A percentile compares a stretch with the other conserved stretches of the same genome.
Conservation (phyloP, 2,797 vertebrate genomes). For the Pantherophis vulpinus region DNA sequence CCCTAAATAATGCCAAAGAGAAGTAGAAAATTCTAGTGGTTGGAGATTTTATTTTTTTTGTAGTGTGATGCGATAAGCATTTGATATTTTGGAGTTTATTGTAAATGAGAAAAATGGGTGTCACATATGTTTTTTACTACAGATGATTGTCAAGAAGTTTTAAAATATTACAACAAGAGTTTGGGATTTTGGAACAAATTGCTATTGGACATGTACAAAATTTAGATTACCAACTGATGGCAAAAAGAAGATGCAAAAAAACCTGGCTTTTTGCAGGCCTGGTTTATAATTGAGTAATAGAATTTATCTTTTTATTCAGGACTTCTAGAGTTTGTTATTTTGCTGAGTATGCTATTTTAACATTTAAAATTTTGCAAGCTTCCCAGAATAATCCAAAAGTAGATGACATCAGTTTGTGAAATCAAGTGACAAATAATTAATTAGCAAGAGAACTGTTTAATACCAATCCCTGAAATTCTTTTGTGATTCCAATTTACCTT, state of each 20-base stretch:
- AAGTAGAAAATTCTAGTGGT: not conserved
- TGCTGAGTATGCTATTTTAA: not conserved
- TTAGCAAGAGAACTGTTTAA: not conserved
- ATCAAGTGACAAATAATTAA: not conserved
- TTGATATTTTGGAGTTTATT: not conserved
- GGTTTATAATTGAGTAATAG: not conserved
- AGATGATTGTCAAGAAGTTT: not conserved
- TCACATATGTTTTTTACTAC: not conserved
- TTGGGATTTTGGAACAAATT: not conserved
- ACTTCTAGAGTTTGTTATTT: not conserved
- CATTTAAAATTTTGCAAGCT: not conserved
- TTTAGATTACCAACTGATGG: not conserved
- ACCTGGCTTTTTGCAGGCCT: not conserved
- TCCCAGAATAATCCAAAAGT: not conserved
- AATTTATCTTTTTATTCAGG: not conserved
- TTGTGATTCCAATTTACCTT: not conserved
- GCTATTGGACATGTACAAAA: not conserved
- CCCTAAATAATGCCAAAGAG: not conserved
- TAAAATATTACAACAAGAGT: not conserved
- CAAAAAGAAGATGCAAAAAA: not conserved
- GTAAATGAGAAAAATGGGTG: not conserved
- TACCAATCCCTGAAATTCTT: not conserved
- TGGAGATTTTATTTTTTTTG: not conserved
- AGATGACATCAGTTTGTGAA: not conserved
- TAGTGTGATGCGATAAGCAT: not conserved